A percentile compares a stretch with the other conserved stretches of the same genome.
Conservation (phyloP, 2,113 vertebrate genomes). For the Scartelaos histophorus region DNA sequence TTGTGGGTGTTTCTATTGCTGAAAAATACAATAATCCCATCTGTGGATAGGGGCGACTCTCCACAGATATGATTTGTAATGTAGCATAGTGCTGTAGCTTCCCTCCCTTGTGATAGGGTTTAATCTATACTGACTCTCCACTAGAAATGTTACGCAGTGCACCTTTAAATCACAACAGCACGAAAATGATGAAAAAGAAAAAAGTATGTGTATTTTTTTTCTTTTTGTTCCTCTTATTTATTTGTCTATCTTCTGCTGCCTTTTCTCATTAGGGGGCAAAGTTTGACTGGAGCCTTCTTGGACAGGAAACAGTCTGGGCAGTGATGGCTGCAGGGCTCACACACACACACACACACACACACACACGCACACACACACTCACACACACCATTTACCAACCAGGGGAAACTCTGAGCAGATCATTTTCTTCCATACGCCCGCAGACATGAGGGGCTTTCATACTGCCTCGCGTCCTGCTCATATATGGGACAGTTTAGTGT, state of each 20-base stretch:
- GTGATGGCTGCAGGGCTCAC: background rate
- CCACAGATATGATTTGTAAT: too few relatives aligned
- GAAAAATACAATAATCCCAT: too few relatives aligned
- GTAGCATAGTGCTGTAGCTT: too few relatives aligned
- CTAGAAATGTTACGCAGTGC: too few relatives aligned
- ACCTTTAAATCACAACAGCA: too few relatives aligned
- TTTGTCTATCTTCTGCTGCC: background rate
- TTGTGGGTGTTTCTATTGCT: too few relatives aligned
- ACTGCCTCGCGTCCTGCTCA: background rate
- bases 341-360: background rate
- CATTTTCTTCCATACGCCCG: background rate
- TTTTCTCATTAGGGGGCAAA: background rate
- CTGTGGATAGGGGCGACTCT: too few relatives aligned
- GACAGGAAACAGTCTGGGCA: background rate
- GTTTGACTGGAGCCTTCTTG: background rate
- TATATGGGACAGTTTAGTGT: background rate
- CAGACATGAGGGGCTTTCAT: background rate
- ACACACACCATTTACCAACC: background rate
- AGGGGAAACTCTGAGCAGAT: background rate
- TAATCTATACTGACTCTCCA: too few relatives aligned
- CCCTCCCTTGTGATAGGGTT: too few relatives aligned
- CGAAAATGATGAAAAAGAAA: too few relatives aligned
- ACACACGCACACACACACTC: background rate
- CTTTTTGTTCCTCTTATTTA: background rate
- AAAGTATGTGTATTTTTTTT: too few relatives aligned